Conservation (phyloP, 2,888 invertebrate genomes). For the Coleophora deauratella region DNA sequence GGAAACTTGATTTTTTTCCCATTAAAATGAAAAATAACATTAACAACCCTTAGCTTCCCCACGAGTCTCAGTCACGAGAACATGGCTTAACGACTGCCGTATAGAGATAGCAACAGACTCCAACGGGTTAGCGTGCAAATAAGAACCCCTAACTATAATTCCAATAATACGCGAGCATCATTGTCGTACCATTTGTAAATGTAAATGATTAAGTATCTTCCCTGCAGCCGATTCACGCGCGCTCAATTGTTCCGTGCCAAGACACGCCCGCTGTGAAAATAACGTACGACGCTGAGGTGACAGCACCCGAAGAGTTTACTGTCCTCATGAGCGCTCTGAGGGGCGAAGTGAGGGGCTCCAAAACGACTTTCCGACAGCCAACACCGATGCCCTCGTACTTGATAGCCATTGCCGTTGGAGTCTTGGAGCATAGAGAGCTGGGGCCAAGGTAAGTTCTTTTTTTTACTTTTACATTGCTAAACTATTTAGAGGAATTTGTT, state of each 20-base stretch:
- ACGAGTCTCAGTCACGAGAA: too few species aligned
- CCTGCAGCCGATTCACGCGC: slow-evolving; percentile 86
- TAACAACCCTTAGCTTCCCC: too few species aligned
- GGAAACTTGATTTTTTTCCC: too few species aligned
- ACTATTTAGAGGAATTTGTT: too few species aligned
- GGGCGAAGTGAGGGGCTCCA: slow-evolving; percentile 55
- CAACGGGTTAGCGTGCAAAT: too few species aligned
- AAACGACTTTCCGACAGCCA: slow-evolving; percentile 79
- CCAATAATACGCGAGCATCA: too few species aligned
- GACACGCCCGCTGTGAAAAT: slow-evolving; percentile 93
- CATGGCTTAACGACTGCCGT: too few species aligned
- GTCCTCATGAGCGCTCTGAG: slow-evolving; percentile 92
- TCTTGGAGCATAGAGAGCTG: slow-evolving; percentile 80
- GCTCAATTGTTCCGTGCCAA: slow-evolving; percentile 93
- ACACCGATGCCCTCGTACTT: slow-evolving; percentile 93
- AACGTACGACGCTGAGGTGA: slow-evolving; percentile 84
- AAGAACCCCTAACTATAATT: too few species aligned
- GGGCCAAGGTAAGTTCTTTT: slow-evolving; percentile 76
- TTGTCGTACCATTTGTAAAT: too few species aligned
- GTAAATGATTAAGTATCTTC: neutral
- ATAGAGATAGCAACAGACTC: too few species aligned
- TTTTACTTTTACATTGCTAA: neutral
- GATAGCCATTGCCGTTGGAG: slow-evolving; percentile 91
- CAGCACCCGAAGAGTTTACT: slow-evolving; percentile 82
- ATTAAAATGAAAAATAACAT: too few species aligned